These are phyloP conservation scores for Zosterops lateralis DNA, from an alignment of 2,113 vertebrate species.

Conservation along the genomic window DNA sequence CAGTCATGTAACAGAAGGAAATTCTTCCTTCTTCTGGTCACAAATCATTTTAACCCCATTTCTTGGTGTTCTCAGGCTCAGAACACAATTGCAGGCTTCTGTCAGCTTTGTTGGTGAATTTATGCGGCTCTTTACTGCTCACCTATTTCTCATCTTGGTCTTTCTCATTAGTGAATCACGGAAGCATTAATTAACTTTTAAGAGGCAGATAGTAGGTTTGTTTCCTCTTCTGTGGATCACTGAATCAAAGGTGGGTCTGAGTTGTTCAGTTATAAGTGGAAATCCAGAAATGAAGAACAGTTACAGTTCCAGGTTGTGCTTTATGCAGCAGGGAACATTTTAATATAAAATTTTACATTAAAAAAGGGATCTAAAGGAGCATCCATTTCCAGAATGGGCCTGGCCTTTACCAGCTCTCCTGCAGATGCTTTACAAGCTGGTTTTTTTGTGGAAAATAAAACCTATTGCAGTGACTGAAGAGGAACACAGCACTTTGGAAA, in stretches of 20 bases:
- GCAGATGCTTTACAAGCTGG: not conserved
- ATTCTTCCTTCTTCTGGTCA: not conserved
- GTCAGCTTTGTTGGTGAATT: not conserved
- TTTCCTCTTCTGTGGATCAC: not conserved
- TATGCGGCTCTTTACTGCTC: not conserved
- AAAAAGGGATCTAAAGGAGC: not conserved
- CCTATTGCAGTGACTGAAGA: not conserved
- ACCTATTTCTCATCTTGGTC: not conserved
- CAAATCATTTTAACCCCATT: not conserved
- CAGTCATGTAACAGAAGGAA: not conserved
- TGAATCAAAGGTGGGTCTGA: not conserved
- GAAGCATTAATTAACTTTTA: conserved; percentile 20
- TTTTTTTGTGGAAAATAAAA: not conserved
- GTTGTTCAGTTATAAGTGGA: not conserved
- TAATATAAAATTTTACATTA: not conserved
- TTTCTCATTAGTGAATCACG: not conserved
- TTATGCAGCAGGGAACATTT: not conserved
- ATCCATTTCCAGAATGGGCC: not conserved
- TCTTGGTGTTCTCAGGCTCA: not conserved
- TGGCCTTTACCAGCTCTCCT: not conserved
- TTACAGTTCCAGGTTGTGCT: not conserved
- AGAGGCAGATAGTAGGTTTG: not conserved
- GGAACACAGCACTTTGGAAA: not conserved
- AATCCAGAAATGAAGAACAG: not conserved
- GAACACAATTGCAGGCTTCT: not conserved